phyloP scores from a whole-genome alignment of 2,888 invertebrate genomes.

The Dexiosoma caninum region DNA sequence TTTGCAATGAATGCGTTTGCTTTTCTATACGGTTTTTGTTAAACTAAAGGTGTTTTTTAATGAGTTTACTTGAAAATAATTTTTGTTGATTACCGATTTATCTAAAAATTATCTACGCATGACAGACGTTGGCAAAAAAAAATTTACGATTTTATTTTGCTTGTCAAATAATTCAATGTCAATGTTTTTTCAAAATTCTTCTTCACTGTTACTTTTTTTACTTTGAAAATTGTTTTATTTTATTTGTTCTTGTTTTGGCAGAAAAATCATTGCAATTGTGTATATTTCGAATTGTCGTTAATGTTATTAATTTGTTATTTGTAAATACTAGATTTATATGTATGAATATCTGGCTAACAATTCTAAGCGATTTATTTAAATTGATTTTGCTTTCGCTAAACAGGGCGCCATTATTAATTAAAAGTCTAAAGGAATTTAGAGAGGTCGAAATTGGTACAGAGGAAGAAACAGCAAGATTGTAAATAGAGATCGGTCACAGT shows the following conservation, averaged over 20 bases:
- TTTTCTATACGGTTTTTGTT: conserved; percentile 58
- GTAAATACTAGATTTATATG: conserved; percentile 46
- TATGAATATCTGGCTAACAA: no score
- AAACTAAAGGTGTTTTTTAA: conserved; percentile 60
- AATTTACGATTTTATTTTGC: conserved; percentile 7
- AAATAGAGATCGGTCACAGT: neutral
- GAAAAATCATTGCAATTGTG: conserved; percentile 17
- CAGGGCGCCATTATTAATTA: conserved; percentile 50
- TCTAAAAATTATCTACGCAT: conserved; percentile 60
- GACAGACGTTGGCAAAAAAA: conserved; percentile 31
- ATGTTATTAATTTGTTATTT: conserved; percentile 53
- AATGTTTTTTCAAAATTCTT: conserved; percentile 57
- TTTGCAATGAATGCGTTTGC: conserved; percentile 59
- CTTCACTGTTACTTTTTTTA: conserved; percentile 44
- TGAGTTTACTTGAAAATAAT: conserved; percentile 47
- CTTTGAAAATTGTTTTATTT: conserved; percentile 36
- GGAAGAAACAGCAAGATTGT: neutral
- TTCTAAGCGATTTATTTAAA: conserved; percentile 16
- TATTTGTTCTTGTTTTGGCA: conserved; percentile 45
- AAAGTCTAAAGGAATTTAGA: conserved; percentile 17
- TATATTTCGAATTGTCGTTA: conserved; percentile 24
- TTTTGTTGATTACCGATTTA: conserved; percentile 33
- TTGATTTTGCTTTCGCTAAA: conserved; percentile 12
- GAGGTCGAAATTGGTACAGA: neutral
- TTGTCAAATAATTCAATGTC: conserved; percentile 62